Conservation (phyloP, 2,113 vertebrate species). For the Prinia subflava region DNA sequence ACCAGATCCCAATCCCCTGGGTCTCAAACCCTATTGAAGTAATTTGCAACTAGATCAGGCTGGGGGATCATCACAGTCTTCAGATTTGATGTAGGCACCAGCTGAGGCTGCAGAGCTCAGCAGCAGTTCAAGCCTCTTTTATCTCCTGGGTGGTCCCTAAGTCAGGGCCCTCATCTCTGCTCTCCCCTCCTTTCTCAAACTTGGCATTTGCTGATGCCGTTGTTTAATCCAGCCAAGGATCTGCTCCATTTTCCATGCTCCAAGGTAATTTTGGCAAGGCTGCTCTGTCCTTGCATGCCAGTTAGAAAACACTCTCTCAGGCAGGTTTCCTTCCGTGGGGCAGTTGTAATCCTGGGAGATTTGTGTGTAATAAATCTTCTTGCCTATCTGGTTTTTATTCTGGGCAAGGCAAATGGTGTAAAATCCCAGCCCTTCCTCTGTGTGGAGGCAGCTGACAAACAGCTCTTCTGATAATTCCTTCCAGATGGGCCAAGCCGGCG, state of each 20-base stretch:
- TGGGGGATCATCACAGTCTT: neutral
- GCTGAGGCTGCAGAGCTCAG: neutral
- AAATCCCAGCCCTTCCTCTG: neutral
- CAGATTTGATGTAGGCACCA: neutral
- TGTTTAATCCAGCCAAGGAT: conserved; percentile 17
- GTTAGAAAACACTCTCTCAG: neutral
- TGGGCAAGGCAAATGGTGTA: neutral
- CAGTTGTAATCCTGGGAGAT: neutral
- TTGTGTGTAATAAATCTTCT: neutral
- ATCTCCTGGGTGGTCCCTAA: conserved; percentile 43
- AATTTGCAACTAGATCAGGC: neutral
- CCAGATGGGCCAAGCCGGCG: neutral
- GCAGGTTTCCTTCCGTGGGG: conserved; percentile 4
- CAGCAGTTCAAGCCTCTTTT: neutral
- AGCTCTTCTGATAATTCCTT: conserved; percentile 6
- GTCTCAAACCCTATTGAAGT: neutral
- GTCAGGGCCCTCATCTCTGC: neutral
- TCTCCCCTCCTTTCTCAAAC: neutral
- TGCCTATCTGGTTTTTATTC: neutral
- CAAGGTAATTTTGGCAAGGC: conserved; percentile 10
- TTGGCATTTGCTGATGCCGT: neutral
- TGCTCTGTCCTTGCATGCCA: neutral
- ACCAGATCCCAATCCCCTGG: neutral
- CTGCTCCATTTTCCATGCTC: conserved; percentile 55
- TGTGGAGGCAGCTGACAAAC: conserved; percentile 19